Evolutionary conservation across 2,113 vertebrate genomes (phyloP).

Genomic region (Menidia beryllina): DNA sequence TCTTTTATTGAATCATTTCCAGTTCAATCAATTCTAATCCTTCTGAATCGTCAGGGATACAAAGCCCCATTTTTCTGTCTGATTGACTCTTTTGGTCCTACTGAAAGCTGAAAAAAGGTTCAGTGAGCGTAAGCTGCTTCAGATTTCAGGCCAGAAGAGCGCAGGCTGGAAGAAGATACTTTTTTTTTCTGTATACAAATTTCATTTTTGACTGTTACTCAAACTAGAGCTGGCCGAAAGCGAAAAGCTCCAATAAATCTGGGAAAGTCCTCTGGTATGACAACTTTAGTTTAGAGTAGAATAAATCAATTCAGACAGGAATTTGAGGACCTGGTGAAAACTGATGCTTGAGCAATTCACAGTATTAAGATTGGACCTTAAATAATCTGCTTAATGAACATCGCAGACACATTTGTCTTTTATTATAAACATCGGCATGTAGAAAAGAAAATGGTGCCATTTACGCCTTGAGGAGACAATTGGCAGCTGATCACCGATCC

Average conservation of each 20-base stretch:
- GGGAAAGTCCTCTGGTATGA: background rate
- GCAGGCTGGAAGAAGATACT: too few relatives aligned
- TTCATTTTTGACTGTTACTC: background rate
- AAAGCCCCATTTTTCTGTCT: background rate
- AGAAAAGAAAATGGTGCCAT: background rate
- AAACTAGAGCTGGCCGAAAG: background rate
- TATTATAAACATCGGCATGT: too few relatives aligned
- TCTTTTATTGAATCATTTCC: background rate
- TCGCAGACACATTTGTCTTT: too few relatives aligned
- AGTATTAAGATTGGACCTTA: too few relatives aligned
- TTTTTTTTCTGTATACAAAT: too few relatives aligned
- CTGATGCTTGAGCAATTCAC: too few relatives aligned
- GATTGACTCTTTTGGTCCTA: too few relatives aligned
- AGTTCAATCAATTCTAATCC: background rate
- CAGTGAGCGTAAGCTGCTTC: too few relatives aligned
- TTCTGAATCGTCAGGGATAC: background rate
- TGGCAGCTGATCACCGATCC: background rate
- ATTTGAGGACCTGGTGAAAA: too few relatives aligned
- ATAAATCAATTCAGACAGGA: background rate
- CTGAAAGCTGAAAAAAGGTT: too few relatives aligned
- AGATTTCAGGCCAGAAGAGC: too few relatives aligned
- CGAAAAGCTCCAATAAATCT: background rate
- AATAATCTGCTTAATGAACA: too few relatives aligned
- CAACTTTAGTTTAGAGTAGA: background rate
- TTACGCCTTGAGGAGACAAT: background rate